Percentiles rank a stretch among this genome's conserved stretches.
Evolutionary conservation across 37 sponge, comb jelly and placozoan species (phyloP).

Genomic region (Halichondria panicea): DNA sequence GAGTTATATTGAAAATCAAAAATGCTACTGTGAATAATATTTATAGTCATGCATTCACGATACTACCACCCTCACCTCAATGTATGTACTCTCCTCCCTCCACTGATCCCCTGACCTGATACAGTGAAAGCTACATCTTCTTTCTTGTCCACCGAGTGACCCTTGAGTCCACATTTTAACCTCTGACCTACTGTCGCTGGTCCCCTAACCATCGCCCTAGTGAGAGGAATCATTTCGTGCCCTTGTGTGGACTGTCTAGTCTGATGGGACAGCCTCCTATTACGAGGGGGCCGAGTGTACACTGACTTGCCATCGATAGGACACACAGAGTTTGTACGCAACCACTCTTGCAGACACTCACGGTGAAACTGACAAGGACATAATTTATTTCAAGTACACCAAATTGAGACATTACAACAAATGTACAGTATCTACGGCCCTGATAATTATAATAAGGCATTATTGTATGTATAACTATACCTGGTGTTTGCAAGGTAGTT

Average conservation of each 20-base stretch:
- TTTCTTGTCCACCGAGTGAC: not conserved
- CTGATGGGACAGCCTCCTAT: not conserved
- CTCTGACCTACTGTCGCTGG: not conserved
- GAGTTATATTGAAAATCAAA: too few relatives aligned
- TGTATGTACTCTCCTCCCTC: not conserved
- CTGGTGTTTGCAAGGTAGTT: slow-evolving; percentile 81
- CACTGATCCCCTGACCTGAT: slow-evolving; percentile 27
- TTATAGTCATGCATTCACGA: too few relatives aligned
- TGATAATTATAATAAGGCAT: not conserved
- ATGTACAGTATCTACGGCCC: not conserved
- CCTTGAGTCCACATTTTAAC: not conserved
- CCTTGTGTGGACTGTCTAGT: not conserved
- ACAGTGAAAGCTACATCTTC: slow-evolving; percentile 6
- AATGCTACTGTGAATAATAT: too few relatives aligned
- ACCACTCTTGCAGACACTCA: slow-evolving; percentile 69
- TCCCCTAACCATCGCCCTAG: not conserved
- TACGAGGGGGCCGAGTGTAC: not conserved
- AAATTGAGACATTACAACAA: not conserved
- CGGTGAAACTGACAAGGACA: slow-evolving; percentile 70
- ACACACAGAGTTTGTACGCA: slow-evolving; percentile 34
- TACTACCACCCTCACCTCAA: not conserved
- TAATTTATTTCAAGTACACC: not conserved
- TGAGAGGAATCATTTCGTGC: not conserved
- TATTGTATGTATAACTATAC: slow-evolving; percentile 22
- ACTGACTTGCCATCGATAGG: slow-evolving; percentile 65